phyloP scores from a whole-genome alignment of 2,113 vertebrate species.

The Chlorodrepanis virens region DNA sequence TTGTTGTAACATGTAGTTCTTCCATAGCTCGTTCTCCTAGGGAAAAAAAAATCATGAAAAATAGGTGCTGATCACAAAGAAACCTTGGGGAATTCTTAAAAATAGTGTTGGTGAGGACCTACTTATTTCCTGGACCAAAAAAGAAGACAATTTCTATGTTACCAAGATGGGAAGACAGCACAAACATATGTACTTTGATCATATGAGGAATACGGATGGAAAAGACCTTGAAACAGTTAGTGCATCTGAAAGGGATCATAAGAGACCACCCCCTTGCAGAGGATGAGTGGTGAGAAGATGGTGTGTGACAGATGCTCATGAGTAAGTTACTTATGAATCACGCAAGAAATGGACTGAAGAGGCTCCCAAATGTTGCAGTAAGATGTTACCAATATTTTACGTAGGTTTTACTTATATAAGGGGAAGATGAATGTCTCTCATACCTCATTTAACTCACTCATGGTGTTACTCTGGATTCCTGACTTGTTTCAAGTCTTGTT shows the following conservation, averaged over 20 bases:
- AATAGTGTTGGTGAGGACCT: background rate
- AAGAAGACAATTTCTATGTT: background rate
- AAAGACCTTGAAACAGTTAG: slow-evolving; percentile 16
- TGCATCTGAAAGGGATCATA: background rate
- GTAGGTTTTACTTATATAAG: background rate
- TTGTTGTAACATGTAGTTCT: background rate
- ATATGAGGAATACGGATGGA: background rate
- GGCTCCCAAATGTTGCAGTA: background rate
- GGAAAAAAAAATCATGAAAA: background rate
- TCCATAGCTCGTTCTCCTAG: background rate
- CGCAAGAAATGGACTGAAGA: background rate
- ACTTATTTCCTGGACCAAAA: background rate
- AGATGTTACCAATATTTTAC: background rate
- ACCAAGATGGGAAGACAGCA: background rate
- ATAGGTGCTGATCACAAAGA: background rate
- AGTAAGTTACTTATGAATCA: background rate
- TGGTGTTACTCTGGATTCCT: background rate
- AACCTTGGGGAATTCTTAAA: background rate
- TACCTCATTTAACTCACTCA: background rate
- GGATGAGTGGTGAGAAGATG: background rate
- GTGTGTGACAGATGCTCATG: background rate
- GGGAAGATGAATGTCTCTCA: background rate
- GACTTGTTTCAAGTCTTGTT: background rate
- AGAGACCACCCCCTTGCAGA: background rate
- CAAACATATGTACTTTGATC: slow-evolving; percentile 22